Evolutionary conservation across 2,113 vertebrate genomes (phyloP).

Genomic region (Cygnus buccinator): DNA sequence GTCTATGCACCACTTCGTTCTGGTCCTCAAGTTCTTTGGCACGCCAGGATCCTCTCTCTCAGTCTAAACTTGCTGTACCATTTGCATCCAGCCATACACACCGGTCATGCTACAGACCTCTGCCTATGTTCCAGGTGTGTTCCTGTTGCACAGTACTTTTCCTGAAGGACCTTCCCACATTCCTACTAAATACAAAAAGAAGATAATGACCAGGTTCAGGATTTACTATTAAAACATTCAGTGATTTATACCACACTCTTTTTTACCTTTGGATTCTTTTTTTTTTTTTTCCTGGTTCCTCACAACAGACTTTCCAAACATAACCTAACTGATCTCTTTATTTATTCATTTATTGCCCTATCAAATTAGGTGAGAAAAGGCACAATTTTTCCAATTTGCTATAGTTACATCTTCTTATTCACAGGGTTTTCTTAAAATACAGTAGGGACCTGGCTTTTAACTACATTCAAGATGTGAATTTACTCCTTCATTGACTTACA

Average conservation of each 20-base stretch:
- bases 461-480: background rate
- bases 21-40: background rate
- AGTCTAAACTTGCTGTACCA: background rate
- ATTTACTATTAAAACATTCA: constrained; percentile 1
- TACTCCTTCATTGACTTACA: background rate
- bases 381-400: background rate
- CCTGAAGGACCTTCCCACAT: background rate
- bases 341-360: background rate
- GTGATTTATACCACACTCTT: background rate
- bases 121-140: background rate
- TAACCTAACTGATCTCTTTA: background rate
- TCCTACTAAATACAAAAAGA: background rate
- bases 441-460: background rate
- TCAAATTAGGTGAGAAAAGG: background rate
- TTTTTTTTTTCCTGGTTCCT: background rate
- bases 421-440: background rate
- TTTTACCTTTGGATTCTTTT: background rate
- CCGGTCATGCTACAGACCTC: background rate
- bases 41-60: background rate
- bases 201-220: background rate
- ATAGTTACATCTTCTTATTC: background rate
- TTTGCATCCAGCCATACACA: background rate
- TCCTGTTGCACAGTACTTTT: background rate
- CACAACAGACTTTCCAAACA: background rate
- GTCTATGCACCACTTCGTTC: background rate